phyloP scores from a whole-genome alignment of 2,113 vertebrate species.

The Anoplopoma fimbria region DNA sequence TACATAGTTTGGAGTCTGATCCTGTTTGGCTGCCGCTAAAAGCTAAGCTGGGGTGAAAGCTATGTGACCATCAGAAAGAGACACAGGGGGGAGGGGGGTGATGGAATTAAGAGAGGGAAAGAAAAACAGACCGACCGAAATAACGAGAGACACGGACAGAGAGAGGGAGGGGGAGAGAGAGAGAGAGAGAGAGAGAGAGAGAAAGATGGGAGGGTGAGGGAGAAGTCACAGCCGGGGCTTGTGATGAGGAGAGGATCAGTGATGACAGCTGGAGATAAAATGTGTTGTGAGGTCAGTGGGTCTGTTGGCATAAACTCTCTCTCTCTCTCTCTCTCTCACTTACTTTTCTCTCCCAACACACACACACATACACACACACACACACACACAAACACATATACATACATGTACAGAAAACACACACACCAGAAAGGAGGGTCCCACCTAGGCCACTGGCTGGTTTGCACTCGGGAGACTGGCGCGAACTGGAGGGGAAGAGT shows the following conservation, averaged over 20 bases:
- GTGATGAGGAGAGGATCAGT: slow-evolving; percentile 23
- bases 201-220: slow-evolving; percentile 26
- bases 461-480: slow-evolving; percentile 93
- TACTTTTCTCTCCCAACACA: background rate
- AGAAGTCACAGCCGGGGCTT: background rate
- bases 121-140: slow-evolving; percentile 35
- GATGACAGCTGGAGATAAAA: slow-evolving; percentile 49
- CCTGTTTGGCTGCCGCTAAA: slow-evolving; percentile 31
- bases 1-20: slow-evolving; percentile 65
- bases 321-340: background rate
- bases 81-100: background rate
- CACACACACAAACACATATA: background rate
- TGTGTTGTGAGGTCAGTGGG: slow-evolving; percentile 27
- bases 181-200: slow-evolving; percentile 5
- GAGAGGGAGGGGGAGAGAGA: background rate
- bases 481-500: slow-evolving; percentile 91
- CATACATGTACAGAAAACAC: background rate
- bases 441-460: slow-evolving; percentile 91
- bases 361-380: background rate
- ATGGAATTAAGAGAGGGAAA: slow-evolving; percentile 16
- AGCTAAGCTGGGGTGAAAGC: slow-evolving; percentile 48
- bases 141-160: background rate
- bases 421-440: slow-evolving; percentile 44
- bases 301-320: slow-evolving; percentile 20
- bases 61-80: slow-evolving; percentile 30